Evolutionary conservation across 64 coral and sea anemone genomes (phyloP).

Genomic region (Cladopsammia gracilis): DNA sequence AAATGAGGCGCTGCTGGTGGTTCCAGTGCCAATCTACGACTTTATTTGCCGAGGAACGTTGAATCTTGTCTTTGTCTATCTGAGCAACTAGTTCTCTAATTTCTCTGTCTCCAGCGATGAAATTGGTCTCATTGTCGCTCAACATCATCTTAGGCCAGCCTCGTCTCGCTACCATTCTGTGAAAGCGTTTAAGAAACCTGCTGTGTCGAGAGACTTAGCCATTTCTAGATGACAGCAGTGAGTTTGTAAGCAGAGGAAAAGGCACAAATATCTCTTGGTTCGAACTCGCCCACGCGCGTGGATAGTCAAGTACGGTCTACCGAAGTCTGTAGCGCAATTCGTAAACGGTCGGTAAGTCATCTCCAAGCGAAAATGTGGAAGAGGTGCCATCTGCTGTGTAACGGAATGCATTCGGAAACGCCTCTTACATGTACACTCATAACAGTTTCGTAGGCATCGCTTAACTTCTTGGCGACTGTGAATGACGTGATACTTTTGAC

Average conservation of each 20-base stretch:
- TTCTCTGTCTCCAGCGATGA: constrained; percentile 35
- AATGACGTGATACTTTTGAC: constrained; percentile 62
- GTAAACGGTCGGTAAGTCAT: constrained; percentile 21
- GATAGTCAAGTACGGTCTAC: constrained; percentile 15
- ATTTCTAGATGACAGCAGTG: constrained; percentile 54
- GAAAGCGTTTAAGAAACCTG: constrained; percentile 40
- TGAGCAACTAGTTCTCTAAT: constrained; percentile 33
- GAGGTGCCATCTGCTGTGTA: constrained; percentile 43
- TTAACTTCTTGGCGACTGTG: constrained; percentile 50
- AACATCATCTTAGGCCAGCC: constrained; percentile 58
- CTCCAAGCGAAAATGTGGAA: constrained; percentile 40
- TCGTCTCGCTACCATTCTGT: constrained; percentile 47
- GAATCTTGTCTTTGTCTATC: constrained; percentile 36
- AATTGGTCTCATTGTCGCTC: constrained; percentile 56
- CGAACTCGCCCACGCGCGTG: constrained; percentile 53
- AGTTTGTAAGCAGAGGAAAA: constrained; percentile 52
- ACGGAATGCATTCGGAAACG: not conserved
- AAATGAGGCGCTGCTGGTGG: constrained; percentile 53
- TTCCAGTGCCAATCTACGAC: constrained; percentile 50
- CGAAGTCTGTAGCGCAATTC: constrained; percentile 41
- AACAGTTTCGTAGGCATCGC: constrained; percentile 16
- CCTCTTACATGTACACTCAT: constrained; percentile 13
- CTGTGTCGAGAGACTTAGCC: constrained; percentile 14
- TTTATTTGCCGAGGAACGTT: constrained; percentile 40
- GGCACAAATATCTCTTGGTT: constrained; percentile 53